These are phyloP conservation scores for Rhynchomys soricoides DNA, from an alignment of 2,113 vertebrate species.

Conservation along the genomic window DNA sequence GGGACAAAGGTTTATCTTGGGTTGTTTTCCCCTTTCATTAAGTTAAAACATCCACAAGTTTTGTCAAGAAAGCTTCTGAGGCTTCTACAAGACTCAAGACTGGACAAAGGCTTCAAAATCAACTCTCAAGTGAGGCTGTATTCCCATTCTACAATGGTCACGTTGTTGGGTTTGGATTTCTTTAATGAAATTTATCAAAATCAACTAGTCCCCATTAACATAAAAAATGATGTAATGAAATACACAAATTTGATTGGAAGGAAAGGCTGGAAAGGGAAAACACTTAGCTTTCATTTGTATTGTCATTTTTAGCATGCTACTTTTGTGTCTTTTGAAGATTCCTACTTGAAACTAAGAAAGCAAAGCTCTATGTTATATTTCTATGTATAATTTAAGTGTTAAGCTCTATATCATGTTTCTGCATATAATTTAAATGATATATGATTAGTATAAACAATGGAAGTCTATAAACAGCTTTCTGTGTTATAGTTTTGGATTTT, in stretches of 20 bases:
- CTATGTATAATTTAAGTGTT: slow-evolving; percentile 7
- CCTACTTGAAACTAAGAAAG: slow-evolving; percentile 42
- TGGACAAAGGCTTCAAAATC: slow-evolving; percentile 31
- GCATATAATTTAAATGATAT: slow-evolving; percentile 18
- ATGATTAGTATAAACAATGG: slow-evolving; percentile 13
- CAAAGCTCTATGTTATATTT: background rate
- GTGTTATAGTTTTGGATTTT: background rate
- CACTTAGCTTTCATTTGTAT: background rate
- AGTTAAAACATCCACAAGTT: no score
- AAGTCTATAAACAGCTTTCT: slow-evolving; percentile 8
- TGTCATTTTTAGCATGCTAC: slow-evolving; percentile 1
- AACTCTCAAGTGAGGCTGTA: background rate
- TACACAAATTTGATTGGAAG: background rate
- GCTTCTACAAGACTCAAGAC: background rate
- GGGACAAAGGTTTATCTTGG: background rate
- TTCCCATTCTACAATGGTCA: background rate
- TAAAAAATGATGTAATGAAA: slow-evolving; percentile 22
- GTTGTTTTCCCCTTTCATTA: background rate
- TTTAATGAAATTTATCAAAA: slow-evolving; percentile 28
- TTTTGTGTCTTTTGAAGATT: background rate
- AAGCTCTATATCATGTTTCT: background rate
- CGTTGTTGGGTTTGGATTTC: background rate
- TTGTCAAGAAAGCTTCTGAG: background rate
- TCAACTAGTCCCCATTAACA: background rate
- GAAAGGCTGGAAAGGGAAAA: background rate